phyloP scores from a whole-genome alignment of 2,797 vertebrate species.

The Pseudopleuronectes americanus region DNA sequence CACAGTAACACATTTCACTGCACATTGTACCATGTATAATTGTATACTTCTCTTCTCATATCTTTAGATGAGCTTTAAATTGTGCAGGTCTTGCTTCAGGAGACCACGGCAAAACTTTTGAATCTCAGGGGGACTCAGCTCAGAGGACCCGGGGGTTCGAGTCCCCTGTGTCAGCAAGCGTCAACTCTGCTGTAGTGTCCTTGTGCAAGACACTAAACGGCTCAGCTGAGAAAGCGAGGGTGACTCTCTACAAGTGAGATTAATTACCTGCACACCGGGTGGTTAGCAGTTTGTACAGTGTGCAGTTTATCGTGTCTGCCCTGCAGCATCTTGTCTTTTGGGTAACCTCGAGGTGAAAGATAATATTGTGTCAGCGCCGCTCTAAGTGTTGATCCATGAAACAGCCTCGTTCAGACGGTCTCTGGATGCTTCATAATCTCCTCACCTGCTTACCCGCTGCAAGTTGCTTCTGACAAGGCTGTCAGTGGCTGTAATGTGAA shows the following conservation, averaged over 20 bases:
- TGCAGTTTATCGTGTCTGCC: conserved; percentile 20
- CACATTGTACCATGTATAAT: no score
- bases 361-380: conserved; percentile 35
- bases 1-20: no score
- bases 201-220: conserved; percentile 48
- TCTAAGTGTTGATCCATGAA: conserved; percentile 32
- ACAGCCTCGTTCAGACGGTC: conserved; percentile 33
- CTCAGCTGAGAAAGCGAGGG: conserved; percentile 24
- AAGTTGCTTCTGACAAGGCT: conserved; percentile 33
- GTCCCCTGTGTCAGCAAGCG: conserved; percentile 29
- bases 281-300: conserved; percentile 53
- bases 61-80: not conserved
- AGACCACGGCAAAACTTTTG: not conserved
- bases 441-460: conserved; percentile 14
- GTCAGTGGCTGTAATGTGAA: conserved; percentile 32
- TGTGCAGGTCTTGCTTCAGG: conserved; percentile 2
- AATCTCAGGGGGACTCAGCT: conserved; percentile 4
- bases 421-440: conserved; percentile 26
- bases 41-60: no score
- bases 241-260: conserved; percentile 52
- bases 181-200: conserved; percentile 48
- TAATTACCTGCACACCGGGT: conserved; percentile 59
- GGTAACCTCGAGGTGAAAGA: conserved; percentile 35
- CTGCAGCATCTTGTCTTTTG: conserved; percentile 15
- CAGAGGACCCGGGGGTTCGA: conserved; percentile 14